Evolutionary conservation across 2,113 vertebrate genomes (phyloP), one percentile per base, ranked within the genome.

Genomic region (Scomber japonicus): DNA sequence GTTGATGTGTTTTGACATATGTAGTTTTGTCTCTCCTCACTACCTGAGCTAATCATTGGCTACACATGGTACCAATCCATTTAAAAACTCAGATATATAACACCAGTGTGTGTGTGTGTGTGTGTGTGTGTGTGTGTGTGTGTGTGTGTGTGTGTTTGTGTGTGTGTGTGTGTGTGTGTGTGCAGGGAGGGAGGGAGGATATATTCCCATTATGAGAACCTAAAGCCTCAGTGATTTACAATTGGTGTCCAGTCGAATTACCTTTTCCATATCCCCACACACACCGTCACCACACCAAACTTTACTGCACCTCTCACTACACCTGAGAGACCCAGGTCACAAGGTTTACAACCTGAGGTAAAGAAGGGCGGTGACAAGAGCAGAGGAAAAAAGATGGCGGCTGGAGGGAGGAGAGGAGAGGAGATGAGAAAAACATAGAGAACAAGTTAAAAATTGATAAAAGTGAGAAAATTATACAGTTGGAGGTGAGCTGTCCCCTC

Each of bases 171-270:
- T 60, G 77, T 64, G 62, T 71, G 65, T 65, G n/a, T 68, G 49
- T 62, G 56, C 46, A 21, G 21, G 21, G 21, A 21, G 21, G 48
- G 24, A 27, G 24, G 24, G 24, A 27, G 24, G 24, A 27, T 30
- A 66, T 31, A 14, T 53, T 72, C 61, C 59, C 66, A 57, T 78
- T 79, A 57, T 81, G 66, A 80, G 67, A 78, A 83, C 48, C 27
- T 68, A 70, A 86, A 75, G 46, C 67, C 62, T 83, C 61, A n/a
- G 59, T 87, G 86, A 90, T 91, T 92, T 91, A 92, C 74, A 77
- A 71, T 74, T 45, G 11, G 50, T 71, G 83, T 91, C 88, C 55
- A 70, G 59, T 86, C 55, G 79, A 88, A 86, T 92, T 88, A 86
- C 63, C 14, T 74, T 71, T 65, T 68, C 46, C 54, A 70, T 46